These are phyloP conservation scores for Corapipo altera DNA, from an alignment of 2,113 vertebrate species.

Conservation along the genomic window DNA sequence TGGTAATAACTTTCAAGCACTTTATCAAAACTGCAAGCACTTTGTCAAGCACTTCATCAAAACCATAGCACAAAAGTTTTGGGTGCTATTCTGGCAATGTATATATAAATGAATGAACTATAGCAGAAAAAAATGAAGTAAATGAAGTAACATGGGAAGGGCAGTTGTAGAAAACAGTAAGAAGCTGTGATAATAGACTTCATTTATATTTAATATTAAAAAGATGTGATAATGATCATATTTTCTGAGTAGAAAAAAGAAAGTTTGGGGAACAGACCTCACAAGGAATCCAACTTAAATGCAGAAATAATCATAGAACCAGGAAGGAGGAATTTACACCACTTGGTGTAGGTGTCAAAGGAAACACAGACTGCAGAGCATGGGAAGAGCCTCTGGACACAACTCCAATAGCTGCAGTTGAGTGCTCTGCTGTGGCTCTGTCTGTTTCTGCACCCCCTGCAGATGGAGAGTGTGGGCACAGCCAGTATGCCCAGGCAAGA, in stretches of 20 bases:
- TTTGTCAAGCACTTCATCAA: neutral
- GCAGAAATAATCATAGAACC: neutral
- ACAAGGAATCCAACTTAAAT: neutral
- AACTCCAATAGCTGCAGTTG: accelerated
- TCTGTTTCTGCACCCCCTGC: neutral
- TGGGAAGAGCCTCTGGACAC: neutral
- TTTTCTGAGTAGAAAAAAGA: neutral
- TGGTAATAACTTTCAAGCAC: neutral
- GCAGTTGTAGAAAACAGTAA: neutral
- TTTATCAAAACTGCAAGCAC: neutral
- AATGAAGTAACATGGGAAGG: neutral
- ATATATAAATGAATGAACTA: neutral
- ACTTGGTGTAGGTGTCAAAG: neutral
- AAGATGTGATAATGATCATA: neutral
- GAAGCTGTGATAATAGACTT: neutral
- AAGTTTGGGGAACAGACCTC: neutral
- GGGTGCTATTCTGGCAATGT: neutral
- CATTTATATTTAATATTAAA: neutral
- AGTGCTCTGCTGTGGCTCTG: neutral
- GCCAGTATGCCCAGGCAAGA: neutral
- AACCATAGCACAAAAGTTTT: neutral
- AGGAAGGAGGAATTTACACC: neutral
- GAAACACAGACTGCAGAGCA: neutral
- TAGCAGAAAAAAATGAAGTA: neutral
- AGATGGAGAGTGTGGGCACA: neutral